Evolutionary conservation across 2,113 vertebrate species (phyloP), one percentile per base, ranked within the genome.

Genomic region (Tragulus kanchil): DNA sequence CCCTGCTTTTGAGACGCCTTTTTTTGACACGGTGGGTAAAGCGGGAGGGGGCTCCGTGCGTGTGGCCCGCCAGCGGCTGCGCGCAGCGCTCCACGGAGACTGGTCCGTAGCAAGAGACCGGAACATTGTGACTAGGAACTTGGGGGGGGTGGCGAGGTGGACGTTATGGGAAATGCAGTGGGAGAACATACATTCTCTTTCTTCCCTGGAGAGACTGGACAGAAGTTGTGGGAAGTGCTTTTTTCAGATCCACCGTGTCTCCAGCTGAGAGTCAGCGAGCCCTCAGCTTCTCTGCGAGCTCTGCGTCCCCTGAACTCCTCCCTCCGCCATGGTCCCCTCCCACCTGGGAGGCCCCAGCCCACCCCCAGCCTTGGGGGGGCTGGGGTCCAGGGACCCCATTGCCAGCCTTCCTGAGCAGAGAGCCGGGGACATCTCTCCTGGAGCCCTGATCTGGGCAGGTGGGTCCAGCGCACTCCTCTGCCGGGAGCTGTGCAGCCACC

Each of bases 51-150:
- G 95, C 64, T 19, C 23, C 21, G 16, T 67, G 73, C n/a, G 79
- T 26, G 42, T 86, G 59, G 75, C 50, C 26, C 31, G 75, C 17
- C 17, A 52, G 31, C 28, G 54, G 14, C 25, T 7, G 10, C 17
- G 0, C 21, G 3, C 3, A 4, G 79, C 36, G 23, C 78, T 97
- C 89, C 75, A 10, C 52, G 12, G 82, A 83, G 58, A 50, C 54
- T 25, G 54, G 69, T 75, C 81, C 19, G 25, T 0, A 85, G 89
- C 64, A 82, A 69, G 97, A 98, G 92, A 71, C 85, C 58, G 56
- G 95, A 97, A 58, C 78, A 56, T 84, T 86, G 73, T 78, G 86
- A 93, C 95, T 28, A 56, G 64, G 84, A 58, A 82, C 67, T 65
- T 79, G 52, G 4, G 0, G 14, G 14, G 56, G 77, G 59, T 26